Evolutionary conservation across 92 coral and sea anemone genomes (phyloP), one percentile per base, ranked within the genome.

Genomic region (Epizoanthus ramosus): DNA sequence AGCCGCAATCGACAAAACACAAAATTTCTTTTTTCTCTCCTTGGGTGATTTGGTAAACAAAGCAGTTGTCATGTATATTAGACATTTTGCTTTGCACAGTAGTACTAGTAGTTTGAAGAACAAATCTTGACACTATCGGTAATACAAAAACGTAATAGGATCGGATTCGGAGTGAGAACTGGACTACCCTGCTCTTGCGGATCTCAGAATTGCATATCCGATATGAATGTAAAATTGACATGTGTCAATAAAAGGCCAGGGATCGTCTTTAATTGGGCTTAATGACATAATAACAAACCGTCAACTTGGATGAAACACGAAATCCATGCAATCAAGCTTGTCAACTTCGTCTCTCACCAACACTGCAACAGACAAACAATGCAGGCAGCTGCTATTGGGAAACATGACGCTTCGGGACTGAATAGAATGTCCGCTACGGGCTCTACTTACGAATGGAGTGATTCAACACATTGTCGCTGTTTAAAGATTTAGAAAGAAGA

Each of bases 241-340:
- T 41, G 57, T 74, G 80, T 74, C 80, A 54, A 74, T 74, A 54
- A 74, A 56, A 74, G 28, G 25, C 15, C n/a, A 1, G 14, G 66
- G 31, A 56, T 74, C 61, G n/a, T 15, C 18, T 43, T 57, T 33
- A 74, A 74, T 74, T 74, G 80, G 80, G 61, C 58, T 47, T 25
- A 53, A 37, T 56, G 16, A 54, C 31, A 57, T 43, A 41, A 52
- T 74, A 23, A 24, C 24, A 52, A 45, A 19, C 61, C 58, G 41
- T 25, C 58, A 53, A 31, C 65, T 15, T 31, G 22, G 61, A 24
- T 74, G 80, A 24, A 57, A 28, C 79, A 50, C 59, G 61, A 73
- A 73, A 53, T 52, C 60, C 63, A 5, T 50, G 60, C 37, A 52
- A 50, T 56, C 59, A 23, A 47, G 54, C 54, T 47, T 47, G 13